Conservation (phyloP, 2,797 vertebrate genomes). For the Tauraco hartlaubi region DNA sequence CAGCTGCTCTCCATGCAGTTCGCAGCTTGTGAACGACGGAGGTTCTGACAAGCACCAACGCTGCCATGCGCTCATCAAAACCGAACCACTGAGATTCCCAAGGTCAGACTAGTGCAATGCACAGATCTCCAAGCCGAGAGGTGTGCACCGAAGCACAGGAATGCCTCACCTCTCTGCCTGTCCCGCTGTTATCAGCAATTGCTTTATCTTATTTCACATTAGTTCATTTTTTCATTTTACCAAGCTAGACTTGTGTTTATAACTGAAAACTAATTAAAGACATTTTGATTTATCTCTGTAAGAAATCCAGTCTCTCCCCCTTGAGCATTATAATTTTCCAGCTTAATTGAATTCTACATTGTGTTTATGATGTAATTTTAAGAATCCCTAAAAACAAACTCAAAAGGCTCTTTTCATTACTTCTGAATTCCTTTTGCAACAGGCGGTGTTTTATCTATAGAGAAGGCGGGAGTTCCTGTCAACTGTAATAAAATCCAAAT, state of each 20-base stretch:
- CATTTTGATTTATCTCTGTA: slow-evolving; percentile 38
- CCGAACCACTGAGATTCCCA: neutral
- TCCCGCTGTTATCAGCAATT: neutral
- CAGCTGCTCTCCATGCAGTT: neutral
- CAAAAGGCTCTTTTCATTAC: slow-evolving; percentile 37
- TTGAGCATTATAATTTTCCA: slow-evolving; percentile 42
- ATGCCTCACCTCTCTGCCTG: neutral
- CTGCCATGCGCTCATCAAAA: neutral
- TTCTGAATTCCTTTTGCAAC: slow-evolving; percentile 36
- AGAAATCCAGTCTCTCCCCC: slow-evolving; percentile 25
- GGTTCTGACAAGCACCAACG: neutral
- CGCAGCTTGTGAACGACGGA: neutral
- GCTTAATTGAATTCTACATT: slow-evolving; percentile 49
- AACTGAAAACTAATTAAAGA: slow-evolving; percentile 27
- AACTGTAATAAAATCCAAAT: slow-evolving; percentile 75
- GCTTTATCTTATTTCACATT: neutral
- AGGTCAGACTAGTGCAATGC: neutral
- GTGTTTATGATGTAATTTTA: slow-evolving; percentile 48
- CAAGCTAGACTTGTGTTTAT: neutral
- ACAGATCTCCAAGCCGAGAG: neutral
- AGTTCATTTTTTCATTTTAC: neutral
- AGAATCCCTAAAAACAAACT: slow-evolving; percentile 55
- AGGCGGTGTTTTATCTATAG: slow-evolving; percentile 34
- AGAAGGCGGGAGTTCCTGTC: slow-evolving; percentile 67
- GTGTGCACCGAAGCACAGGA: fast-evolving